Evolutionary conservation across 2,888 invertebrate species (phyloP), one percentile per base, ranked within the genome.

Genomic region (Parelbella ahira): DNA sequence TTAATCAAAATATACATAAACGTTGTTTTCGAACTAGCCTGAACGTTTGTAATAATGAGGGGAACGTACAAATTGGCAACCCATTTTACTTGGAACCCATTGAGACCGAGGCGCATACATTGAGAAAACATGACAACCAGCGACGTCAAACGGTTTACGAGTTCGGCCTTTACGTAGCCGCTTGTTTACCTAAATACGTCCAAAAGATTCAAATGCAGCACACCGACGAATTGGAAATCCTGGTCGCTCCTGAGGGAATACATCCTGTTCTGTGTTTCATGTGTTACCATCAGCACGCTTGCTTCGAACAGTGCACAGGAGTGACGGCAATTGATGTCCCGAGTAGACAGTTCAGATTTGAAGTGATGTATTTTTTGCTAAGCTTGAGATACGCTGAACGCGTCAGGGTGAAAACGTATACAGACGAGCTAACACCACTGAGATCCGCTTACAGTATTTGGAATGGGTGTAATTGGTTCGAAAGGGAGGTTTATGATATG

Each of bases 401-500:
- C 11, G 63, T 53, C 0, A 54, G 68, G 42, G 63, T 86, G 0
- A 83, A 81, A 47, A 80, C 84, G 0, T 86, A 86, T 39, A 84
- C 84, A 0, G 84, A 86, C 15, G 86, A 86, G 50, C 50, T 86
- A 7, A 79, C 84, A 0, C 82, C 86, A 1, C 48, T 84, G 0
- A 73, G 63, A 27, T 86, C 86, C 0, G 72, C 70, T 0, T 68
- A 42, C 19, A 54, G 55, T 0, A 20, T 83, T 10, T 86, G 80
- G 79, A 43, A 51, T 1, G 50, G 57, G 2, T 69, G 68, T 11
- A 59, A 67, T 12, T 68, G 64, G 62, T 69, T 60, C 6, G 86
- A 86, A 50, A 66, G 86, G 45, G 86, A 86, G 61, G 67, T 78
- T 3, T 86, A 80, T 25, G 86, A 86, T 23, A 73, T 86, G 78